phyloP scores from a whole-genome alignment of 1,140 invertebrate species.

The Rhagoletis pomonella region DNA sequence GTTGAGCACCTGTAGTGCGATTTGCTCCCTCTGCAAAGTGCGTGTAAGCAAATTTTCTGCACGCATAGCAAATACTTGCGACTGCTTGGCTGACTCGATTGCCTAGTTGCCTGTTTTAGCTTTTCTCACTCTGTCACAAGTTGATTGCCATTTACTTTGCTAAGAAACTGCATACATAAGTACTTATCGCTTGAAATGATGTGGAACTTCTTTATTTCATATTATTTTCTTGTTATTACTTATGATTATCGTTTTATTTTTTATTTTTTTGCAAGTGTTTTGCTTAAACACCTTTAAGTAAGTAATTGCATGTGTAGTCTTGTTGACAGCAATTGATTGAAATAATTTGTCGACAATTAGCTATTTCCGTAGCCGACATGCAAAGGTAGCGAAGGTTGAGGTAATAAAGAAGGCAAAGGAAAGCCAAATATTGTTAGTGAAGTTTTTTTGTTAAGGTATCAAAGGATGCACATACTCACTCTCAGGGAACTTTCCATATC shows the following conservation, averaged over 20 bases:
- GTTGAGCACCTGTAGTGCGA: background rate
- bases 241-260: conserved; percentile 22
- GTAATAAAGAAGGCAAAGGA: background rate
- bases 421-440: too few relatives aligned
- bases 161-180: background rate
- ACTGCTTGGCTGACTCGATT: background rate
- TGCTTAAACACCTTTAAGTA: conserved; percentile 19
- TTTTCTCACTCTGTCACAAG: conserved; percentile 52
- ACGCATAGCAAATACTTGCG: conserved; percentile 38
- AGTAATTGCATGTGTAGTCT: conserved; percentile 40
- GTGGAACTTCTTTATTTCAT: background rate
- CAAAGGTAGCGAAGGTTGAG: background rate
- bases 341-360: conserved; percentile 56
- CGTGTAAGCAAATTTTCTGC: conserved; percentile 58
- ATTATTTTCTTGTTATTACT: background rate
- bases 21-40: background rate
- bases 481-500: too few relatives aligned
- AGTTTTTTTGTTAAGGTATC: too few relatives aligned
- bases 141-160: conserved; percentile 26
- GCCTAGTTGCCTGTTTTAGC: background rate
- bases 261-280: background rate
- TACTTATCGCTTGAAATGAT: conserved; percentile 22
- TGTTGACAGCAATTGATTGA: conserved; percentile 44
- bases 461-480: too few relatives aligned
- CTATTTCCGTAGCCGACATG: conserved; percentile 53